Conservation (phyloP, 2,113 vertebrate species). For the Ornithorhynchus anatinus region DNA sequence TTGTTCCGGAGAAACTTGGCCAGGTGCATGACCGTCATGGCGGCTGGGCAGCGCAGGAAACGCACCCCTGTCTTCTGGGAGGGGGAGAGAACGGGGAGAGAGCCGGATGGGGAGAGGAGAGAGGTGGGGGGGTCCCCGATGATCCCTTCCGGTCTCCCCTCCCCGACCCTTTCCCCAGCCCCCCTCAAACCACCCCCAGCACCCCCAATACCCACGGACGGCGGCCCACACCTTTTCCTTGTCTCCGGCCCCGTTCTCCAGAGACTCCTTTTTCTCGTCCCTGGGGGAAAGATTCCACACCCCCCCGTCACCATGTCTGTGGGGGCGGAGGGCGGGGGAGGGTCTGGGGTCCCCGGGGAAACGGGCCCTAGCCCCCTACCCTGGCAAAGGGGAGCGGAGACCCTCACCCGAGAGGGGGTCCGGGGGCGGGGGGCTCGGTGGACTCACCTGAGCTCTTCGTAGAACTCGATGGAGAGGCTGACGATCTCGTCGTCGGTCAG, state of each 20-base stretch:
- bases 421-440: neutral
- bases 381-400: neutral
- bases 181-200: neutral
- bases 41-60: constrained; percentile 91
- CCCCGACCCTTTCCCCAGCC: neutral
- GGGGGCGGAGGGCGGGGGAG: neutral
- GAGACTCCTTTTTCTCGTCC: constrained; percentile 72
- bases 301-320: no score
- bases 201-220: neutral
- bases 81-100: neutral
- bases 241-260: constrained; percentile 79
- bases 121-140: neutral
- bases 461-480: constrained; percentile 94
- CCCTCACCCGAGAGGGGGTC: neutral
- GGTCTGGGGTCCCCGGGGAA: neutral
- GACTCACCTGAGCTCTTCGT: constrained; percentile 83
- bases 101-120: neutral
- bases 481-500: constrained; percentile 88
- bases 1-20: constrained; percentile 94
- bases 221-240: constrained; percentile 81
- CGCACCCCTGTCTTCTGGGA: constrained; percentile 81
- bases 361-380: neutral
- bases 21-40: constrained; percentile 91
- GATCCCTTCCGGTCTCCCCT: neutral
- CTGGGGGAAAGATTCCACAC: constrained; percentile 59